phyloP scores from a whole-genome alignment of 2,113 vertebrate genomes.

The Chelonoidis abingdonii region DNA sequence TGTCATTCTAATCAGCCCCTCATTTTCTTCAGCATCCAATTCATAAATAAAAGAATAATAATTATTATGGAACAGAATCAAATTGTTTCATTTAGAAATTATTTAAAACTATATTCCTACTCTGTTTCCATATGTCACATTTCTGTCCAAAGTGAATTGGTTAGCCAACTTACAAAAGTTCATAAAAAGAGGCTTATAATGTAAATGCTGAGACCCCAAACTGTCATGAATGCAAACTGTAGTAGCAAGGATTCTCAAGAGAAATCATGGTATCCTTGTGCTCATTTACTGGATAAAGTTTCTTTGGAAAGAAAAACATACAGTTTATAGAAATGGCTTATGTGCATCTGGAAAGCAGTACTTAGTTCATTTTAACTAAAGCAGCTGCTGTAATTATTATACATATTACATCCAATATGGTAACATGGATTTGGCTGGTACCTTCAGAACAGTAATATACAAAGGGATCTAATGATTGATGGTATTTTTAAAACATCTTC shows the following conservation, averaged over 20 bases:
- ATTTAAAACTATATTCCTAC: not conserved
- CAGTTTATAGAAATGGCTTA: constrained; percentile 54
- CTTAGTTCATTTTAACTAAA: constrained; percentile 14
- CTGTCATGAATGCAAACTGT: constrained; percentile 38
- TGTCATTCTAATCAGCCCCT: not conserved
- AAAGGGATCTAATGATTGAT: not conserved
- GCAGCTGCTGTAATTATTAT: constrained; percentile 4
- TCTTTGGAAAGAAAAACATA: constrained; percentile 45
- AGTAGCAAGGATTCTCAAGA: constrained; percentile 47
- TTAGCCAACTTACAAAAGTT: constrained; percentile 22
- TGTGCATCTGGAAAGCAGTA: constrained; percentile 2
- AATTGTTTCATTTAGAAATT: not conserved
- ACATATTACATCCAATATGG: not conserved
- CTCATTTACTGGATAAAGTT: constrained; percentile 49
- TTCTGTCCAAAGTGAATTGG: constrained; percentile 4
- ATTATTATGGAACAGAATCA: not conserved
- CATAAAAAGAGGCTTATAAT: constrained; percentile 30
- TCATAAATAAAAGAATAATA: not conserved
- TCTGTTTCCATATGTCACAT: not conserved
- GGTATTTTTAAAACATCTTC: constrained; percentile 38
- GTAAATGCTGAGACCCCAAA: constrained; percentile 54
- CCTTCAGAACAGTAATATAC: not conserved
- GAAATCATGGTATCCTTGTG: constrained; percentile 37
- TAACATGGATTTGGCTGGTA: constrained; percentile 28
- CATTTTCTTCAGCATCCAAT: not conserved